Conservation (phyloP, 2,888 invertebrate genomes). For the Tetropium fuscum region DNA sequence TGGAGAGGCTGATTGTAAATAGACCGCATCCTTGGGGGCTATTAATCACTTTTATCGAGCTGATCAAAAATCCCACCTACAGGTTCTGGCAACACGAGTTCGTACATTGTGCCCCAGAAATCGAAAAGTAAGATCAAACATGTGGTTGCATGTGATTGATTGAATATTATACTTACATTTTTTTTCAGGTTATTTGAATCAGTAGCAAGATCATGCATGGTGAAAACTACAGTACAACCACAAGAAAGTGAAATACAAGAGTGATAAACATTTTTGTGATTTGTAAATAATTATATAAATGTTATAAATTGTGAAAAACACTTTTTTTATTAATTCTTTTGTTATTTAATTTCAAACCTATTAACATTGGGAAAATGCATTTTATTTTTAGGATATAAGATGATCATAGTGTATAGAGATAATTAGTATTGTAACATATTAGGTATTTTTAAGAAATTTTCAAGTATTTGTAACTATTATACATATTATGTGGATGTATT, state of each 20-base stretch:
- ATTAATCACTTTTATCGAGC: slow-evolving; percentile 97
- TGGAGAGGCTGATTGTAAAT: slow-evolving; percentile 97
- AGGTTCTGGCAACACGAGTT: slow-evolving; percentile 99
- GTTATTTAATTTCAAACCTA: slow-evolving; percentile 45
- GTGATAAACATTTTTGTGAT: slow-evolving; percentile 66
- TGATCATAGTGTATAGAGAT: slow-evolving; percentile 56
- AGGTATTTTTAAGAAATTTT: slow-evolving; percentile 65
- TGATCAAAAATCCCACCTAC: slow-evolving; percentile 98
- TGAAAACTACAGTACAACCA: slow-evolving; percentile 76
- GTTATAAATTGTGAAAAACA: slow-evolving; percentile 32
- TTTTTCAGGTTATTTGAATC: slow-evolving; percentile 90
- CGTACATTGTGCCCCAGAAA: slow-evolving; percentile 99
- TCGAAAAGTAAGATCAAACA: slow-evolving; percentile 89
- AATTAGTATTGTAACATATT: slow-evolving; percentile 61
- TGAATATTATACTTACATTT: slow-evolving; percentile 31
- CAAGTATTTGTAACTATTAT: slow-evolving; percentile 65
- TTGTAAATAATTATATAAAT: slow-evolving; percentile 50
- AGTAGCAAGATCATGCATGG: slow-evolving; percentile 96
- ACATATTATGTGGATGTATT: slow-evolving; percentile 62
- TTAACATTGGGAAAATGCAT: slow-evolving; percentile 41
- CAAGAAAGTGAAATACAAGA: slow-evolving; percentile 77
- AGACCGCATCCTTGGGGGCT: slow-evolving; percentile 99
- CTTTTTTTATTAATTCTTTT: slow-evolving; percentile 42
- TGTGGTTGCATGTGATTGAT: not conserved
- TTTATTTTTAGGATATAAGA: slow-evolving; percentile 48